Conservation (phyloP, 2,888 invertebrate genomes). For the Thera obeliscata region DNA sequence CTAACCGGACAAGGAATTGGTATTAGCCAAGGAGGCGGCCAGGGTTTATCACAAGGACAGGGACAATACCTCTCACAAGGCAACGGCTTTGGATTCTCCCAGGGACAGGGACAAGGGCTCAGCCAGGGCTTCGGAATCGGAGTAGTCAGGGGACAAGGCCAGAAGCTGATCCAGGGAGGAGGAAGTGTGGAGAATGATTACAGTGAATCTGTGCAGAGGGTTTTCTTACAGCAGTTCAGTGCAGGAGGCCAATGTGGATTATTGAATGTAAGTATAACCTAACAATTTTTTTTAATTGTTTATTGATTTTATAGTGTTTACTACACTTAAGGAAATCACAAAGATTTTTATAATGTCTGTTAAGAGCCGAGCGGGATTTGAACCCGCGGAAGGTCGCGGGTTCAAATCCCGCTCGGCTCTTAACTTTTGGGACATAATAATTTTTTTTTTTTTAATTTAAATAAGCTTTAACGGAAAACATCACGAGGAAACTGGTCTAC, state of each 20-base stretch:
- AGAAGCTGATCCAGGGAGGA: conserved; percentile 42
- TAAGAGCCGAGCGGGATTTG: too few species aligned
- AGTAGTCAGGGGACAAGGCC: conserved; percentile 37
- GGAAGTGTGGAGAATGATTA: conserved; percentile 60
- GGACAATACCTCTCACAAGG: not conserved
- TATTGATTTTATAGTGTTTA: too few species aligned
- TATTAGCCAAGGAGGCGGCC: conserved; percentile 27
- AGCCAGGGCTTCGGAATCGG: conserved; percentile 23
- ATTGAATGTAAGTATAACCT: conserved; percentile 65
- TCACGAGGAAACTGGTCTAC: too few species aligned
- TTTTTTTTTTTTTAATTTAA: too few species aligned
- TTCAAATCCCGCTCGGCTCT: too few species aligned
- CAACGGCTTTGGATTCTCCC: not conserved
- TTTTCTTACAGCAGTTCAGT: conserved; percentile 62
- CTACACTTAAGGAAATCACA: too few species aligned
- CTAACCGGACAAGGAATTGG: conserved; percentile 23
- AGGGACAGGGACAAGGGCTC: not conserved
- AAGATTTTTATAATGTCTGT: too few species aligned
- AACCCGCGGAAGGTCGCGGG: too few species aligned
- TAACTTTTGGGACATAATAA: too few species aligned
- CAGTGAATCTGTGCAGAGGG: conserved; percentile 60
- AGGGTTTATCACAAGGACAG: not conserved
- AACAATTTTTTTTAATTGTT: too few species aligned
- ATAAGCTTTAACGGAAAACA: too few species aligned
- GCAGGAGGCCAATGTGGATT: conserved; percentile 69